phyloP scores from a whole-genome alignment of 2,888 invertebrate genomes.

The Netelia fuscicornis region DNA sequence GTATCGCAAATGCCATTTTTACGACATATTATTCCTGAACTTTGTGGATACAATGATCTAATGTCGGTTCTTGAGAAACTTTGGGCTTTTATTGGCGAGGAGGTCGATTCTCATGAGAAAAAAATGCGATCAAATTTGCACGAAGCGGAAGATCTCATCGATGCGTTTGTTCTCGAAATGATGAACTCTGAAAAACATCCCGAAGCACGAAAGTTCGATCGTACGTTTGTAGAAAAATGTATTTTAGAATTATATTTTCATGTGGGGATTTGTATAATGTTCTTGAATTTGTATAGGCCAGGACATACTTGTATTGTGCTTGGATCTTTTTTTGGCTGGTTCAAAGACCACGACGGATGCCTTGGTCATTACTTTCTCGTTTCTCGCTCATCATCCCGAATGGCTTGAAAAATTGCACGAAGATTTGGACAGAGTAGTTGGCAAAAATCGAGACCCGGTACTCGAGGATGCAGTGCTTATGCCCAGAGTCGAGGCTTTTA shows the following conservation, averaged over 20 bases:
- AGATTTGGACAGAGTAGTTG: constrained; percentile 88
- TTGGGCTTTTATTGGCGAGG: constrained; percentile 86
- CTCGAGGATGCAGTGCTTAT: constrained; percentile 85
- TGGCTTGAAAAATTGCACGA: constrained; percentile 87
- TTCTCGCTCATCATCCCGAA: constrained; percentile 87
- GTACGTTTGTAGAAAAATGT: constrained; percentile 70
- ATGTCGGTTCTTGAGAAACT: constrained; percentile 86
- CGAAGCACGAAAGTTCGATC: constrained; percentile 75
- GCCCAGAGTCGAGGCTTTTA: constrained; percentile 80
- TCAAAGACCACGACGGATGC: constrained; percentile 90
- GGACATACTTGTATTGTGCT: constrained; percentile 85
- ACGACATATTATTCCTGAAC: constrained; percentile 88
- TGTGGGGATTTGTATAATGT: not conserved
- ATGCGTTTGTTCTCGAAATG: constrained; percentile 88
- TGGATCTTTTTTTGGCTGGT: constrained; percentile 90
- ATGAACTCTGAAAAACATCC: constrained; percentile 77
- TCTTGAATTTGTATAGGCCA: constrained; percentile 77
- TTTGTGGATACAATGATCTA: constrained; percentile 88
- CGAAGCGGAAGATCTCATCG: constrained; percentile 87
- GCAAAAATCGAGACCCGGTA: constrained; percentile 86
- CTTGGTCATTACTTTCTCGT: constrained; percentile 87
- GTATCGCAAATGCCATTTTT: constrained; percentile 90
- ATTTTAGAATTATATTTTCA: not conserved
- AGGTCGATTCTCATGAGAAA: constrained; percentile 77
- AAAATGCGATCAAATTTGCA: constrained; percentile 67